Evolutionary conservation across 2,797 vertebrate species (phyloP), one percentile per base, ranked within the genome.

Genomic region (Rhincodon typus): DNA sequence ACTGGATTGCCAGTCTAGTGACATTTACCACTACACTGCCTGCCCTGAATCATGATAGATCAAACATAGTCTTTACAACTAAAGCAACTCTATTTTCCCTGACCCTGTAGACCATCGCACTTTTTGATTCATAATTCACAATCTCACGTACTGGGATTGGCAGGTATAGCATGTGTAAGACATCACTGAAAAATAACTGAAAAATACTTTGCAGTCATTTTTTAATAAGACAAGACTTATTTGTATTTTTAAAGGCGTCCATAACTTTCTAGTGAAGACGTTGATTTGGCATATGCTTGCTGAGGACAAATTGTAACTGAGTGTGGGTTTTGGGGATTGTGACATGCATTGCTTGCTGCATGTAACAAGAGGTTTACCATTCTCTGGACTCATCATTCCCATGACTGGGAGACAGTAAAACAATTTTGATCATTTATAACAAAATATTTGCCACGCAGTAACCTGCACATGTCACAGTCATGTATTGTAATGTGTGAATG

Each of bases 401-500:
- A n/a, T 77, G 70, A 27, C 19, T 53, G 38, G 42, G 13, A 70
- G 69, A 46, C 23, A 53, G 21, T 38, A 46, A 50, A 95, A n/a
- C 46, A 77, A 38, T 93, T 93, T 93, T 67, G 69, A 93, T 66
- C 38, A 21, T 69, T 93, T 66, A 62, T 93, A 69, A 69, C n/a
- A 93, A 42, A 93, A 93, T 93, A 69, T 93, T 93, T 93, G 38
- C 62, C 90, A 67, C 38, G n/a, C 62, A 67, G 34, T 93, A 67
- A 93, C 62, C 67, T 93, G 62, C 42, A 13, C 87, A 90, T 62
- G 34, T 62, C n/a, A 21, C 62, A 27, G n/a, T 93, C 57, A 0
- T 67, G 62, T 93, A 93, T 23, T 67, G 62, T 69, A 42, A 93
- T 69, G 90, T 93, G 62, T 25, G 62, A 93, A 93, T n/a, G 8